Percentiles rank a stretch among this genome's conserved stretches.
Evolutionary conservation across 2,888 invertebrate genomes (phyloP).

Genomic region (Tachina fera): DNA sequence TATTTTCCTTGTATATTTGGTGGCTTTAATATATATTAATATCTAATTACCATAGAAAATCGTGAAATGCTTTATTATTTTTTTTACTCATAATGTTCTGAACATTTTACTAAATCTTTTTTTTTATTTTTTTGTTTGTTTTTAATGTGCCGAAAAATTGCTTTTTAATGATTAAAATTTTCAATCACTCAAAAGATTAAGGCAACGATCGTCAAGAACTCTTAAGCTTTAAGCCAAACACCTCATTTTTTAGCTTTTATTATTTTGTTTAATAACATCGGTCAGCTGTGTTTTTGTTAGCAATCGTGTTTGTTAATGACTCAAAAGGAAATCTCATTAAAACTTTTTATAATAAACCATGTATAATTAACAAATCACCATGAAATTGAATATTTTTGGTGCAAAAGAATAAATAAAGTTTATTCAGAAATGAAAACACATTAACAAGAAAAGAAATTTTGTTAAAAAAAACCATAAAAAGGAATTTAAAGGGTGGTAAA

Average conservation of each 20-base stretch:
- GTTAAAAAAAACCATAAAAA: not conserved
- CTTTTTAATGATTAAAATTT: constrained; percentile 15
- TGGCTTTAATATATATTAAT: not conserved
- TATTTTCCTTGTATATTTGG: no score
- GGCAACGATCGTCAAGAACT: constrained; percentile 43
- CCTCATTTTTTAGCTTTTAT: constrained; percentile 1
- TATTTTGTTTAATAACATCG: constrained; percentile 28
- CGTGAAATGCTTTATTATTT: not conserved
- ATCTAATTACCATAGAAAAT: constrained; percentile 1
- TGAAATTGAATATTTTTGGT: constrained; percentile 68
- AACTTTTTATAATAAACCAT: constrained; percentile 66
- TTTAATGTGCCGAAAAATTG: constrained; percentile 33
- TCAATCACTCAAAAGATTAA: constrained; percentile 21
- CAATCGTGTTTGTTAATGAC: constrained; percentile 39
- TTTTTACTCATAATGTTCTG: not conserved
- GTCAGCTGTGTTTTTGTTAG: constrained; percentile 31
- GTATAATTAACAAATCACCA: constrained; percentile 69
- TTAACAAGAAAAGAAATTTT: constrained; percentile 23
- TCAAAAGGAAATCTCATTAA: constrained; percentile 66
- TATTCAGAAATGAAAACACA: constrained; percentile 9
- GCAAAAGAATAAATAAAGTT: constrained; percentile 29
- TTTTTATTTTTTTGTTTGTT: not conserved
- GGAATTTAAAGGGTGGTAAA: not conserved
- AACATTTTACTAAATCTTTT: not conserved
- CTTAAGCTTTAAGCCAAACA: constrained; percentile 51